Percentiles rank a stretch among this genome's conserved stretches.
Conservation (phyloP, 2,888 invertebrate species). For the Cryptocephalus primarius region DNA sequence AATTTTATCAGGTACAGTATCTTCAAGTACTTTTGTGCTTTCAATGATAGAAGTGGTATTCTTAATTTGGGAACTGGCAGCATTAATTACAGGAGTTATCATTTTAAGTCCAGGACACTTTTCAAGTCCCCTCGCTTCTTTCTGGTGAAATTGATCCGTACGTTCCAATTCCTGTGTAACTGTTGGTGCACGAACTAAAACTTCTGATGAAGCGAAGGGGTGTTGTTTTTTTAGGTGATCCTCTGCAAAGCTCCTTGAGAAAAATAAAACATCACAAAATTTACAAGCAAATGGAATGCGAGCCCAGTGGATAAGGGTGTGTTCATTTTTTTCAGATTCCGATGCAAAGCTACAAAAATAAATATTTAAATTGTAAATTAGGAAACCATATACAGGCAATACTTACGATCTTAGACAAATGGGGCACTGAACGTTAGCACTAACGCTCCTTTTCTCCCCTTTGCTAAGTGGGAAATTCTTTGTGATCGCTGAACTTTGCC, state of each 20-base stretch:
- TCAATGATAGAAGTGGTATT: too few relatives aligned
- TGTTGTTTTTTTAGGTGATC: conserved; percentile 12
- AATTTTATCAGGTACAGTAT: too few relatives aligned
- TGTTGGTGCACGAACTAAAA: conserved; percentile 12
- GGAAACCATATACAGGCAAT: background rate
- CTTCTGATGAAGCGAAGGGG: conserved; percentile 8
- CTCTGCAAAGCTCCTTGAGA: conserved; percentile 12
- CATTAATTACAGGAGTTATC: too few relatives aligned
- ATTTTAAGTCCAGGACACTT: too few relatives aligned
- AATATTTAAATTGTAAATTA: background rate
- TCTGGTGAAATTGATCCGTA: conserved; percentile 7
- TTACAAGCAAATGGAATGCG: conserved; percentile 38
- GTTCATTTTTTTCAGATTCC: conserved; percentile 29
- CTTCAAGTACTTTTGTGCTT: too few relatives aligned
- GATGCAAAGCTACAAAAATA: conserved; percentile 15
- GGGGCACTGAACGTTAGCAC: conserved; percentile 4
- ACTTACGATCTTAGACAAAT: conserved; percentile 18
- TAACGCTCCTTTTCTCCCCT: too few relatives aligned
- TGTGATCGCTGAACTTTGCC: too few relatives aligned
- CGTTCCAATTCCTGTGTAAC: conserved; percentile 8
- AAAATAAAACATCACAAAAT: conserved; percentile 30
- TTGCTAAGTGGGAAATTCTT: too few relatives aligned
- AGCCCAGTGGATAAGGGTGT: conserved; percentile 40
- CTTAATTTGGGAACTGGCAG: too few relatives aligned
- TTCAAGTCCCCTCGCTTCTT: background rate